These are phyloP conservation scores for Verasper variegatus DNA, from an alignment of 2,113 vertebrate species.

Conservation along the genomic window DNA sequence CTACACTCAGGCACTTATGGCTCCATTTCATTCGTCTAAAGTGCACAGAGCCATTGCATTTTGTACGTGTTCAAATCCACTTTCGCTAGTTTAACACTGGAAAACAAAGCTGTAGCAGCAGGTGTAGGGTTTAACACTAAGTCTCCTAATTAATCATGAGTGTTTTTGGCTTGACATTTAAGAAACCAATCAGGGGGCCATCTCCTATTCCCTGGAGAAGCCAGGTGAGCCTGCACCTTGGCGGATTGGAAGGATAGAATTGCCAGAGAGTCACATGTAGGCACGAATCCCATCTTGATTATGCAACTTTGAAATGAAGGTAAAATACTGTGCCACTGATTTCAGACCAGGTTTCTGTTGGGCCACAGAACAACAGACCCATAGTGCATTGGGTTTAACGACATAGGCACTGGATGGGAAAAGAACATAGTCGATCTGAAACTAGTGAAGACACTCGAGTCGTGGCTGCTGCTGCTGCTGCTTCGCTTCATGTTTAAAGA, in stretches of 20 bases:
- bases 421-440: not conserved
- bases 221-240: not conserved
- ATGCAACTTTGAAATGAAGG: not conserved
- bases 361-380: not conserved
- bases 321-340: not conserved
- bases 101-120: not conserved
- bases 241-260: too few species aligned
- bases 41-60: not conserved
- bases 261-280: not conserved
- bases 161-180: not conserved
- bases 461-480: too few species aligned
- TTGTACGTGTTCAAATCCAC: not conserved
- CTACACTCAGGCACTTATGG: not conserved
- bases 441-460: not conserved
- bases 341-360: not conserved
- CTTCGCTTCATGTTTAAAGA: not conserved
- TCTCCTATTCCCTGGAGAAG: not conserved
- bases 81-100: not conserved
- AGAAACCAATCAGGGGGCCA: not conserved
- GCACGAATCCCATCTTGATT: not conserved
- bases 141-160: not conserved
- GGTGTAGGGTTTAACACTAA: not conserved
- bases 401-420: too few species aligned
- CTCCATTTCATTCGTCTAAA: not conserved
- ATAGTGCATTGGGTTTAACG: not conserved